Base-by-base conservation (phyloP, 1,140 invertebrate species). In the Psix sp. region DNA sequence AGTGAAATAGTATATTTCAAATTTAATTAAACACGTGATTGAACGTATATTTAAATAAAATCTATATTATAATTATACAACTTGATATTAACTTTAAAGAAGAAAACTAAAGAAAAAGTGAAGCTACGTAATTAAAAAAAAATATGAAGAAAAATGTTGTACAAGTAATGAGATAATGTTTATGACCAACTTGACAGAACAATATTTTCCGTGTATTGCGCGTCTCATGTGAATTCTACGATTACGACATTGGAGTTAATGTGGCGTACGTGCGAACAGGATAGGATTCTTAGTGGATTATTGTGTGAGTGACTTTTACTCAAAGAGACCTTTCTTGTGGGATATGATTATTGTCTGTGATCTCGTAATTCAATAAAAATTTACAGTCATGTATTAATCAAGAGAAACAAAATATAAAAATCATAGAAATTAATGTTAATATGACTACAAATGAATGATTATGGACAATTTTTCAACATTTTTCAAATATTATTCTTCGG, bases 261-360 rank as follows among this genome's bases (percentile, higher is more conserved):
- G 36, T 59, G 15, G 29, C 43, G 5, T 57, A 57, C 67, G 59
- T 71, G 67, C 59, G 67, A 71, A 71, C 38, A 57, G 51, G 36
- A 60, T 45, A 57, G 36, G 43, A 71, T 49, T 56, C 49, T 48
- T 42, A 15, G 43, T 36, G 59, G 26, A 52, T 71, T 62, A 62
- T 62, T 56, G 42, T 62, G 57, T 62, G 66, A 71, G 35, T 56
- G 43, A 71, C 66, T 71, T 62, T 71, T 71, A 56, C 57, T 62
- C 52, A 17, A 31, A 31, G 26, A 39, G 40, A 60, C 31, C 20
- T 48, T 56, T 59, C 10, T 45, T 68, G 31, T 51, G 63, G 31
- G 40, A 60, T 16, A 29, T 39, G 54, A 52, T 39, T 38, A n/a
- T 20, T 31, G 38, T 35, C n/a, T n/a, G 21, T 21, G 43, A 67